Evolutionary conservation across 2,797 vertebrate genomes (phyloP), one percentile per base, ranked within the genome.

Genomic region (Schizopygopsis malacanthus): DNA sequence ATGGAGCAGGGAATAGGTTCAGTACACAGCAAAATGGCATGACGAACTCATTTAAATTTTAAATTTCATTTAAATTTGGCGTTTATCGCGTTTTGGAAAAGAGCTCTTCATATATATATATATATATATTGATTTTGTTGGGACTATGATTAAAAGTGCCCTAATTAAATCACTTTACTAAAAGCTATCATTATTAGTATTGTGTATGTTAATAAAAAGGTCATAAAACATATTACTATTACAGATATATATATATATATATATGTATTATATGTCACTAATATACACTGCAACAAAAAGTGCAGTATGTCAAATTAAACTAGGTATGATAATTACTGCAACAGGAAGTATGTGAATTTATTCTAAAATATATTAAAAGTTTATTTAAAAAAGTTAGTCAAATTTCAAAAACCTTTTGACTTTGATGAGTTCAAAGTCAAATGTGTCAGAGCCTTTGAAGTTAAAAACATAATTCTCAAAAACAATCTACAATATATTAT

Each of bases 241-340:
- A 41, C 41, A 41, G 41, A 41, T 41, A 43, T 43, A 41, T 41
- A 43, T 43, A 39, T 41, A 41, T 41, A 41, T 41, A 41, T 43
- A 43, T 43, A 43, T 43, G 2, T 43, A 8, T 7, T 33, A 33
- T 33, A 33, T 33, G 28, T 33, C 9, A 43, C 9, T 2, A 0
- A 43, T 2, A 43, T 2, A 10, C 43, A 43, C 43, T 43, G 43
- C 50, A 52, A 50, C 15, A 16, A 16, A 52, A 52, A 52, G 0
- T 16, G 50, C 15, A 52, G 4, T 16, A 52, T 52, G 50, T 52
- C 5, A 52, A 16, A 16, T 50, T 50, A 16, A 50, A 50, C 52
- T 65, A 41, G 20, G 70, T 71, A 61, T 86, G 61, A 67, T 61
- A 77, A 86, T 88, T 47, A 52, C 54, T 80, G 80, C 83, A 85